A percentile compares a stretch with the other conserved stretches of the same genome.
Conservation (phyloP, 2,797 vertebrate genomes). For the Helicolenus hilgendorfi region DNA sequence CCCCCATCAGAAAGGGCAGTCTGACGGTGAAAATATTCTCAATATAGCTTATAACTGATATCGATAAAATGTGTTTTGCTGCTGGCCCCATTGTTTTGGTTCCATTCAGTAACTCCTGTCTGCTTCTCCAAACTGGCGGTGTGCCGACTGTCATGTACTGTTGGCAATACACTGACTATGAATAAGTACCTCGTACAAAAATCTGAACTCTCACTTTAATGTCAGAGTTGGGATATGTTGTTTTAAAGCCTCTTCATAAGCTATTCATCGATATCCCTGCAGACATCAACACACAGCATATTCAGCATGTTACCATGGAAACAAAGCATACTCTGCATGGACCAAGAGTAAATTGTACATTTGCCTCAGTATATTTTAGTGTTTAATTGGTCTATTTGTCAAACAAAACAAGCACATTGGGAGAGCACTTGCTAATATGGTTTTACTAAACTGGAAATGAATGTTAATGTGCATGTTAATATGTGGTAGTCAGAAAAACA, state of each 20-base stretch:
- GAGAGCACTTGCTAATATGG: neutral
- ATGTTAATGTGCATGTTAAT: neutral
- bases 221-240: neutral
- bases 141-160: neutral
- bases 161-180: neutral
- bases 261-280: conserved; percentile 16
- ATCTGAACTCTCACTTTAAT: neutral
- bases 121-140: fast-evolving
- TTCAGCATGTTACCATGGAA: conserved; percentile 65
- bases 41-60: neutral
- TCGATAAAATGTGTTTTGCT: neutral
- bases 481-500: neutral
- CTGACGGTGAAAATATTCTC: neutral
- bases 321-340: conserved; percentile 23
- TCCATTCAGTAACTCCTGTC: neutral
- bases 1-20: neutral
- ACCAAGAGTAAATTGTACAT: neutral
- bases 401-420: conserved; percentile 20
- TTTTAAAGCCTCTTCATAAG: conserved; percentile 20
- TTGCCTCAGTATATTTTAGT: conserved; percentile 8
- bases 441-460: neutral
- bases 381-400: conserved; percentile 38
- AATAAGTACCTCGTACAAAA: neutral
- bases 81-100: neutral
- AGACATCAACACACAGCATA: conserved; percentile 9